Conservation (phyloP, 2,113 vertebrate species). For the Epinephelus fuscoguttatus region DNA sequence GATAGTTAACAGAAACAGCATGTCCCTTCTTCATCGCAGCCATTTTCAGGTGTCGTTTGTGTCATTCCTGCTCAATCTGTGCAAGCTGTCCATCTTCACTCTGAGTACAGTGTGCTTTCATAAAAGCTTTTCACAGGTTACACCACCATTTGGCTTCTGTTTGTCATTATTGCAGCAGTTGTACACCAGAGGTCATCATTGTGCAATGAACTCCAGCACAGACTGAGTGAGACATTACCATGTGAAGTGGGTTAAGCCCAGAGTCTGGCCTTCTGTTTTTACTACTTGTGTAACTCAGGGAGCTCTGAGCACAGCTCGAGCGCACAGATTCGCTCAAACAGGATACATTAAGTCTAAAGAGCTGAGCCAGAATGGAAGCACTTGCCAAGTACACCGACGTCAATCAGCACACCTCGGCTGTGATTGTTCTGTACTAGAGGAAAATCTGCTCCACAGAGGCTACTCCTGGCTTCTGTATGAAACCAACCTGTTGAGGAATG, state of each 20-base stretch:
- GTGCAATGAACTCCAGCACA: slow-evolving; percentile 34
- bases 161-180: slow-evolving; percentile 4
- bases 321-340: slow-evolving; percentile 21
- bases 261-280: slow-evolving; percentile 63
- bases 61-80: background rate
- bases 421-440: background rate
- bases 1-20: background rate
- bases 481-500: slow-evolving; percentile 97
- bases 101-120: background rate
- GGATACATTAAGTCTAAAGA: background rate
- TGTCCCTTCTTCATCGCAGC: background rate
- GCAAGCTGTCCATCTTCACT: background rate
- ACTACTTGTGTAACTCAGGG: slow-evolving; percentile 61
- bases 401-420: slow-evolving; percentile 11
- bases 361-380: slow-evolving; percentile 24
- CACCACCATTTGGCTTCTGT: background rate
- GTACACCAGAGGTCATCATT: slow-evolving; percentile 71
- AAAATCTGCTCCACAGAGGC: background rate
- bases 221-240: slow-evolving; percentile 73
- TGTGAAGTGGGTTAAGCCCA: slow-evolving; percentile 73
- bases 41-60: background rate
- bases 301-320: slow-evolving; percentile 37
- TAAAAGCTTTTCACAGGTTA: background rate
- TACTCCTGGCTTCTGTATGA: background rate
- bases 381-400: background rate